phyloP scores from a whole-genome alignment of 2,797 vertebrate species.

The Chelon labrosus region DNA sequence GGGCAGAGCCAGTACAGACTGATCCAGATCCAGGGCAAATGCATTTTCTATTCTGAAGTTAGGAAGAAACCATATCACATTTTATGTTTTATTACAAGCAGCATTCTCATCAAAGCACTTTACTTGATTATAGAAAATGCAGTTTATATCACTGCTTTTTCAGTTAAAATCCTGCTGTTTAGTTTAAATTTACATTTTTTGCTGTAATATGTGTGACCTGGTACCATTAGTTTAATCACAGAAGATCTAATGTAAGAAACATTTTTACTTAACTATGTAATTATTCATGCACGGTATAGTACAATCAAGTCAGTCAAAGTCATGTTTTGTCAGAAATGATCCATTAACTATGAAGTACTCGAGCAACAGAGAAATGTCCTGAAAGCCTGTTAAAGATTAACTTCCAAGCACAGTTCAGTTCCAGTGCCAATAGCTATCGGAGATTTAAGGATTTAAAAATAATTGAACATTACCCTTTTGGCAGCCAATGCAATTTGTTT shows the following conservation, averaged over 20 bases:
- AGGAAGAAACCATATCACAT: slow-evolving; percentile 2
- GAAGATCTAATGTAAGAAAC: background rate
- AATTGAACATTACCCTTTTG: slow-evolving; percentile 28
- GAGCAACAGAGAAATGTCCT: too few species aligned
- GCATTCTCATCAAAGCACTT: background rate
- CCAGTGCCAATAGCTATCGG: accelerated
- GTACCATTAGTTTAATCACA: background rate
- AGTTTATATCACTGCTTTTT: background rate
- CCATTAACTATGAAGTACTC: too few species aligned
- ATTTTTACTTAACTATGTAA: too few species aligned
- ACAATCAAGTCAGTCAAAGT: too few species aligned
- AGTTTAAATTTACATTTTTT: background rate
- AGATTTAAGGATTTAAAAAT: background rate
- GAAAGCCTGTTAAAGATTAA: background rate
- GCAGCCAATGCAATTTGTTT: background rate
- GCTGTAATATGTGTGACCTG: background rate
- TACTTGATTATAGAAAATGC: background rate
- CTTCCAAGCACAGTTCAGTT: background rate
- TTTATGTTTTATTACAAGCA: background rate
- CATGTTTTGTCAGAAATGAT: too few species aligned
- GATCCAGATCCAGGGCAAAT: slow-evolving; percentile 22
- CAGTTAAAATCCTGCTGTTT: background rate
- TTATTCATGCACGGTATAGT: too few species aligned
- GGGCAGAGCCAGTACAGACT: slow-evolving; percentile 37
- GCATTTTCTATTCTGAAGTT: slow-evolving; percentile 50